Evolutionary conservation across 2,113 vertebrate genomes (phyloP).

Genomic region (Cyanoderma ruficeps): DNA sequence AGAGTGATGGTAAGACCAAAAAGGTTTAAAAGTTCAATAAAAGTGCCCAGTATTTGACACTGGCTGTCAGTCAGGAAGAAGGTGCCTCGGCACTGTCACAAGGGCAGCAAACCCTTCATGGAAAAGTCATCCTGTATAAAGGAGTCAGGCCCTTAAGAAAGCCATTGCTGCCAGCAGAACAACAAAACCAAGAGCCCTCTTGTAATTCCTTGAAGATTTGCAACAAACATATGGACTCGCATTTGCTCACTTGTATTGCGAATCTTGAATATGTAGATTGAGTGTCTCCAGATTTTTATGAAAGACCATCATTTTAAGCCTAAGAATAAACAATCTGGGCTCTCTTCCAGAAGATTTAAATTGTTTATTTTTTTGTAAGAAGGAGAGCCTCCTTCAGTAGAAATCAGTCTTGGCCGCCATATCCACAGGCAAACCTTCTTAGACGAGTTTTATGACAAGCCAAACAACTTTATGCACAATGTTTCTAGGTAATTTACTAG

Average conservation of each 20-base stretch:
- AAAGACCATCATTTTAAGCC: not conserved
- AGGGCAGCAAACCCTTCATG: not conserved
- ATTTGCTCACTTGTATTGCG: not conserved
- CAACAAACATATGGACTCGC: not conserved
- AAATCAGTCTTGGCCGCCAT: not conserved
- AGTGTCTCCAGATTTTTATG: not conserved
- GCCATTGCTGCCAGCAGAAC: not conserved
- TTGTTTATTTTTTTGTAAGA: not conserved
- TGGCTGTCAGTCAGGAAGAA: not conserved
- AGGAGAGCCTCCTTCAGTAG: not conserved
- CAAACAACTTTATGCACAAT: not conserved
- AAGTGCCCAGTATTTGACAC: not conserved
- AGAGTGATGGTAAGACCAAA: not conserved
- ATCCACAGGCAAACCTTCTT: not conserved
- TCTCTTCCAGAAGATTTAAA: not conserved
- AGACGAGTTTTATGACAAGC: not conserved
- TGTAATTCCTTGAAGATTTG: not conserved
- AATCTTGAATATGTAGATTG: not conserved
- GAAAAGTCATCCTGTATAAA: not conserved
- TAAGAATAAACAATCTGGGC: conserved; percentile 34
- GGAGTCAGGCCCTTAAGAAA: not conserved
- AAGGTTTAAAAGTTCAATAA: not conserved
- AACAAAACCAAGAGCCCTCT: not conserved
- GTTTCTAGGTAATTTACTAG: not conserved
- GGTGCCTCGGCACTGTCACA: not conserved